These are phyloP conservation scores for Sarcophilus harrisii DNA, from an alignment of 2,797 vertebrate species.

Conservation along the genomic window DNA sequence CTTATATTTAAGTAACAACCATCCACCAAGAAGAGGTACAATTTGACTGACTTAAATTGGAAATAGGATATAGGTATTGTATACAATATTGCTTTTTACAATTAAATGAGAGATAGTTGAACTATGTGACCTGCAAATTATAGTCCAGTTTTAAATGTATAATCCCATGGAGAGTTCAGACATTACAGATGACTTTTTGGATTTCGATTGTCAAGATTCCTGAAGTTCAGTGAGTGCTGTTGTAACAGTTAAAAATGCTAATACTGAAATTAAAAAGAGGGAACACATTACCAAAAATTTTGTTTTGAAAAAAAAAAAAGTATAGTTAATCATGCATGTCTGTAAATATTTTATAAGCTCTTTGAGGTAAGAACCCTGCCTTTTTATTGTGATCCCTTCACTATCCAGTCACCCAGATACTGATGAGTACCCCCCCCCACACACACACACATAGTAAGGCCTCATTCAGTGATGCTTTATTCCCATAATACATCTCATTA, in stretches of 20 bases:
- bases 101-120: not conserved
- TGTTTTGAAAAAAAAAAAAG: no score
- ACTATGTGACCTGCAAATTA: not conserved
- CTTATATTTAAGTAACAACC: not conserved
- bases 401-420: not conserved
- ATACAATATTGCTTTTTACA: not conserved
- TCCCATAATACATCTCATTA: not conserved
- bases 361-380: not conserved
- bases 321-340: not conserved
- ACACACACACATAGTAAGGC: not conserved
- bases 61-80: not conserved
- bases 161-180: not conserved
- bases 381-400: not conserved
- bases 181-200: not conserved
- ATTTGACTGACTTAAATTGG: not conserved
- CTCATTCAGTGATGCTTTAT: not conserved
- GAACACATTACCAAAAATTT: not conserved
- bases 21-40: not conserved
- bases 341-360: not conserved
- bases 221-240: not conserved
- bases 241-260: not conserved
- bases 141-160: not conserved
- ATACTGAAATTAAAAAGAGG: not conserved
- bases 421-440: not conserved
- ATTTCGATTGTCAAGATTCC: not conserved